Evolutionary conservation across 2,888 invertebrate species (phyloP).

Genomic region (Volucella zonaria): DNA sequence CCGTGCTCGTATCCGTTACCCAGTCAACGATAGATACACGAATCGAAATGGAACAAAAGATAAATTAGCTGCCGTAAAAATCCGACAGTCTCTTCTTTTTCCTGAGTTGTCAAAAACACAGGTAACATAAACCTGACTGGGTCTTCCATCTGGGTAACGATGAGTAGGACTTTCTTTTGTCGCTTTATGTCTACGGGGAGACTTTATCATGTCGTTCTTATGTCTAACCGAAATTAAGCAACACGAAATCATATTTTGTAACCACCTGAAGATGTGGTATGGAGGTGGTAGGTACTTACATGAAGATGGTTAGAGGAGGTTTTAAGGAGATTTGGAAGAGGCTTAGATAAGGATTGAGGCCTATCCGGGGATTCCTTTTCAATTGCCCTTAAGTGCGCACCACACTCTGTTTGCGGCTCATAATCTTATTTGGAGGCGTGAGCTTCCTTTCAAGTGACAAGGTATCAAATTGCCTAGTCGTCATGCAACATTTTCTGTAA

Average conservation of each 20-base stretch:
- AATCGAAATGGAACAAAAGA: constrained; percentile 57
- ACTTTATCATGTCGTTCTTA: constrained; percentile 19
- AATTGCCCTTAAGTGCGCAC: too few relatives aligned
- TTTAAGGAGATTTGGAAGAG: too few relatives aligned
- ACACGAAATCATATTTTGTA: constrained; percentile 43
- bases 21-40: background rate
- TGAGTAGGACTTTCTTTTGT: constrained; percentile 6
- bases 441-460: too few relatives aligned
- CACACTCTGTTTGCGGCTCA: too few relatives aligned
- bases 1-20: too few relatives aligned
- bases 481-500: too few relatives aligned
- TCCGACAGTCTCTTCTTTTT: constrained; percentile 37
- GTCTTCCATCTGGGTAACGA: background rate
- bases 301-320: too few relatives aligned
- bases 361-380: too few relatives aligned
- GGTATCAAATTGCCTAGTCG: too few relatives aligned
- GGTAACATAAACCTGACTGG: background rate
- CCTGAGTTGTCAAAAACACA: background rate
- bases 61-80: constrained; percentile 59
- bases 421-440: too few relatives aligned
- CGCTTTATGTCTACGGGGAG: constrained; percentile 10
- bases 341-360: too few relatives aligned
- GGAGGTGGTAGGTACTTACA: too few relatives aligned
- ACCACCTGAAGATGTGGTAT: background rate
- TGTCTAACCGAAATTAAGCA: constrained; percentile 22